Conservation (phyloP, 2,888 invertebrate genomes). For the Elegia similella region DNA sequence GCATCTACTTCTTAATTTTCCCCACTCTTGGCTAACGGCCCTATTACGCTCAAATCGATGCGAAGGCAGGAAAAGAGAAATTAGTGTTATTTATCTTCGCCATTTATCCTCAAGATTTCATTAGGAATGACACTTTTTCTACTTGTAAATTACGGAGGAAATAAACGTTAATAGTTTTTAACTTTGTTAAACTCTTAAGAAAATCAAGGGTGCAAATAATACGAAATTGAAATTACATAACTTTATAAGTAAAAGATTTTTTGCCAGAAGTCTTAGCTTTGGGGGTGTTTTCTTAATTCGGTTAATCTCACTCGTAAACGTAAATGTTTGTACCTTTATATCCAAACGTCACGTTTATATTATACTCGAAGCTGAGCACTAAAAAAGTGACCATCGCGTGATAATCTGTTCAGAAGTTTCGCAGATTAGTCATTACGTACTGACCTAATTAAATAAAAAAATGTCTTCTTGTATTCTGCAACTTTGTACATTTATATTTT, state of each 20-base stretch:
- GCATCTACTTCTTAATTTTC: no score
- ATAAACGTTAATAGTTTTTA: neutral
- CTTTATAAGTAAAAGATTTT: neutral
- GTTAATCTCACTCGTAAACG: no score
- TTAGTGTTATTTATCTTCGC: conserved; percentile 32
- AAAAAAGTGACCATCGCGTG: no score
- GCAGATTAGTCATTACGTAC: no score
- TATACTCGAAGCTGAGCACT: no score
- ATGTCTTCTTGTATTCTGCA: no score
- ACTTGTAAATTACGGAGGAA: neutral
- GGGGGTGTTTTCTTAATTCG: no score
- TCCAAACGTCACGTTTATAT: no score
- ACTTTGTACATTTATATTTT: no score
- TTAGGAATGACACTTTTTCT: conserved; percentile 18
- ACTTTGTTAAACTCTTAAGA: neutral
- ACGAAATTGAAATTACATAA: neutral
- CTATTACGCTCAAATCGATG: conserved; percentile 29
- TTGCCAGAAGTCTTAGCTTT: neutral
- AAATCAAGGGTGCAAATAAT: neutral
- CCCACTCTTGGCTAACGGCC: conserved; percentile 1
- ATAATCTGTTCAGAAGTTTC: no score
- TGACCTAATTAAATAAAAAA: no score
- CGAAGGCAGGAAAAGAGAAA: conserved; percentile 30
- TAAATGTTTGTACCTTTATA: no score
- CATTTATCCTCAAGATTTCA: conserved; percentile 28